Percentiles rank a stretch among this genome's conserved stretches.
These are phyloP conservation scores for Aphelinus atriplicis DNA, from an alignment of 1,140 invertebrate genomes.

Conservation along the genomic window DNA sequence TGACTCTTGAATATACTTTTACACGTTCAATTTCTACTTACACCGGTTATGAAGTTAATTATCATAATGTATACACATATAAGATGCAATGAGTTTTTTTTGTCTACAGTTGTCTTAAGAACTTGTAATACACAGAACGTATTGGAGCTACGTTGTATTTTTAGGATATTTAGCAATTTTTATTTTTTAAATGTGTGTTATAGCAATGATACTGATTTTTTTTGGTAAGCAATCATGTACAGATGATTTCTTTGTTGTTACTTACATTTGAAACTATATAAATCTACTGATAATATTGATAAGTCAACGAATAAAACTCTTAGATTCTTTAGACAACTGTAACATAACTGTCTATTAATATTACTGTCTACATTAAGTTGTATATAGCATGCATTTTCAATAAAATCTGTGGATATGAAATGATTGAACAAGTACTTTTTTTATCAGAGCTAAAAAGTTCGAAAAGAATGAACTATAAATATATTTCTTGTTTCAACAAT, in stretches of 20 bases:
- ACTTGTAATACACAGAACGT: constrained; percentile 35
- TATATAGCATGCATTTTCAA: constrained; percentile 54
- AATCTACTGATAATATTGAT: constrained; percentile 1
- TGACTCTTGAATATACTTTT: constrained; percentile 41
- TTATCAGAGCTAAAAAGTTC: too few relatives aligned
- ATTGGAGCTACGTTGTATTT: constrained; percentile 38
- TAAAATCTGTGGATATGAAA: constrained; percentile 45
- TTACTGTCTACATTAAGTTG: constrained; percentile 56
- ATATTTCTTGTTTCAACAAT: too few relatives aligned
- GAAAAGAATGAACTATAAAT: too few relatives aligned
- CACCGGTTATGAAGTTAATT: constrained; percentile 40
- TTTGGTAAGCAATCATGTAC: background rate
- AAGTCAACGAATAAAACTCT: constrained; percentile 13
- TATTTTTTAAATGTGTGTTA: constrained; percentile 16
- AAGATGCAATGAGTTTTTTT: constrained; percentile 45
- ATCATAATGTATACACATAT: constrained; percentile 47
- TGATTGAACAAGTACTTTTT: background rate
- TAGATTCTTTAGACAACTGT: constrained; percentile 50
- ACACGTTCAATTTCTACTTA: constrained; percentile 37
- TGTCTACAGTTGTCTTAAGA: constrained; percentile 52
- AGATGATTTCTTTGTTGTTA: constrained; percentile 22
- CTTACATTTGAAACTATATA: background rate
- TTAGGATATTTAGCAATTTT: background rate
- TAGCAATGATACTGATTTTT: constrained; percentile 15
- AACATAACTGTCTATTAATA: constrained; percentile 54